Base-by-base conservation (phyloP, 2,113 vertebrate genomes). In the Bambusicola thoracicus region DNA sequence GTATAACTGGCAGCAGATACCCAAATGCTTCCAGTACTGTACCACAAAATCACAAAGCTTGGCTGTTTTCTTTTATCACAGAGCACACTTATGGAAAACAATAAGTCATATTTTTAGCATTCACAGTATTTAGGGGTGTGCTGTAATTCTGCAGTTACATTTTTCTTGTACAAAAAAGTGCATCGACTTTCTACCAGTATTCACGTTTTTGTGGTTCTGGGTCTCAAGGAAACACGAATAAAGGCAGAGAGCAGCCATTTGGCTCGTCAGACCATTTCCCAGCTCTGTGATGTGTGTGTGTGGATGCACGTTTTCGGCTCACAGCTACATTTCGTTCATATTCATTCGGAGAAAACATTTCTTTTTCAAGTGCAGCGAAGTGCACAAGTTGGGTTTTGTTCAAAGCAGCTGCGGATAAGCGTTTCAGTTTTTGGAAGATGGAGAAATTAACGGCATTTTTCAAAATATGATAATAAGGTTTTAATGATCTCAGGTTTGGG, bases 321-420 rank as follows among this genome's bases (percentile, higher is more conserved):
- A 88, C 78, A 76, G 87, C 46, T 89, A 66, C 22, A 25, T 89
- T 88, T 88, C n/a, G 51, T 80, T 94, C 85, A 72, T 68, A 73
- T 90, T 92, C 61, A 62, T 90, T 89, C 66, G 62, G 46, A 89
- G 53, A 51, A 66, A 67, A n/a, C 27, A 49, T 91, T 82, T 76
- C 81, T 68, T 86, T 91, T 84, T 76, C 88, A 56, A 79, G 81
- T 34, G 49, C 40, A 87, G 49, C 69, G 80, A 95, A 94, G 89
- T 81, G 75, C 76, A 84, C 70, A 76, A 62, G 81, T 89, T 63
- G 81, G n/a, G 53, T 56, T 78, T 91, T 93, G 49, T 91, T 85
- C 80, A 81, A 75, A 75, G 81, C 89, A 86, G 81, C 72, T 96
- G 87, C 78, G 88, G 53, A 80, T 90, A 76, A 75, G 75, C 24